Evolutionary conservation across 2,888 invertebrate species (phyloP), one percentile per base, ranked within the genome.

Genomic region (Clitarchus hookeri): DNA sequence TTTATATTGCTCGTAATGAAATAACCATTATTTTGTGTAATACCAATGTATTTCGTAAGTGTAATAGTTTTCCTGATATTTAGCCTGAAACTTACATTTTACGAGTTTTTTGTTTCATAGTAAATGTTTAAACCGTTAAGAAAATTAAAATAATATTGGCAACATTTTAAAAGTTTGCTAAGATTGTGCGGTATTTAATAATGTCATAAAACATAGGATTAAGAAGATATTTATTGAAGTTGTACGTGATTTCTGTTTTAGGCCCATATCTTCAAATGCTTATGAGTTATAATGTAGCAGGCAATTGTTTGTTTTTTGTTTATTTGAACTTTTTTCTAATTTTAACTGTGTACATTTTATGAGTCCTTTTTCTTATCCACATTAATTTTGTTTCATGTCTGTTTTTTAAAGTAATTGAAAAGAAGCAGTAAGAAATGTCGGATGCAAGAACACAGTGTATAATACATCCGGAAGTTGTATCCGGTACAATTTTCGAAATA

Each of bases 61-160:
- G 11, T 82, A 82, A 23, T 23, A 44, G 26, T 26, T 82, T 82
- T 82, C n/a, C 82, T 26, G 82, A 82, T 82, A 82, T 82, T 82
- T 82, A 27, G 82, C 4, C 82, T 82, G 82, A 82, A 82, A 82
- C 27, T 23, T 16, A 82, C 23, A 82, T 26, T 36, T 26, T 23
- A 36, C 44, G n/a, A 16, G 48, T 26, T 82, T 82, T 82, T 26
- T 82, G 36, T 82, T 19, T 44, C 19, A 2, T 82, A 27, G 82
- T 36, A 36, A 36, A 82, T 82, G 44, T 27, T 82, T 82, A 82
- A 26, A 82, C 82, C 82, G 4, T 82, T 36, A 82, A 82, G 13
- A 82, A 82, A 25, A 44, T 16, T 27, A 82, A 26, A n/a, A n/a
- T n/a, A n/a, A 27, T 27, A 44, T 23, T 4, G 6, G 6, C 0